Percentiles rank a stretch among this genome's conserved stretches.
Evolutionary conservation across 2,888 invertebrate species (phyloP).

Genomic region (Lagria hirta): DNA sequence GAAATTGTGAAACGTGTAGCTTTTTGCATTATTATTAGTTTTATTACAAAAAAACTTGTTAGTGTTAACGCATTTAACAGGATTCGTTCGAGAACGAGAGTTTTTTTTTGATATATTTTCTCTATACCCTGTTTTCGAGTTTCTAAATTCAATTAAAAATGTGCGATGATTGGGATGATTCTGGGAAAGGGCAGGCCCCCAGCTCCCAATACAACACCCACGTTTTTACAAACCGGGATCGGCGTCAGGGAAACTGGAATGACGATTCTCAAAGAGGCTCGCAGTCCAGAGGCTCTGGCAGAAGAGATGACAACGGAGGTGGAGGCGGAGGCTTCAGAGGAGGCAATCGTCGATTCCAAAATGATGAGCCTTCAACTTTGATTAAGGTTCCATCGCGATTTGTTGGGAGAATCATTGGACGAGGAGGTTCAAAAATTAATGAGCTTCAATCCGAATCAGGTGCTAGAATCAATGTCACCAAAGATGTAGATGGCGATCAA

Average conservation of each 20-base stretch:
- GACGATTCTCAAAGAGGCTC: conserved; percentile 3
- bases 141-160: conserved; percentile 6
- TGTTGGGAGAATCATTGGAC: conserved; percentile 68
- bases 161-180: conserved; percentile 33
- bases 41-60: too few species aligned
- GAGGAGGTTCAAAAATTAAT: conserved; percentile 82
- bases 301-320: conserved; percentile 5
- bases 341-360: conserved; percentile 8
- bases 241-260: conserved; percentile 11
- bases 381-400: conserved; percentile 47
- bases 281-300: background rate
- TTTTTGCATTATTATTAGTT: too few species aligned
- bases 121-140: too few species aligned
- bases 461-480: conserved; percentile 65
- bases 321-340: conserved; percentile 12
- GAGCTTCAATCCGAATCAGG: conserved; percentile 74
- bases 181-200: conserved; percentile 14
- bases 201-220: conserved; percentile 9
- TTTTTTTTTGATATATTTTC: too few species aligned
- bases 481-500: conserved; percentile 44
- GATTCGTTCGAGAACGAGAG: too few species aligned
- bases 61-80: too few species aligned
- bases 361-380: conserved; percentile 27
- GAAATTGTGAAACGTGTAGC: too few species aligned
- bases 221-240: conserved; percentile 20